Evolutionary conservation across 2,888 invertebrate genomes (phyloP).

Genomic region (Volucella bombylans): DNA sequence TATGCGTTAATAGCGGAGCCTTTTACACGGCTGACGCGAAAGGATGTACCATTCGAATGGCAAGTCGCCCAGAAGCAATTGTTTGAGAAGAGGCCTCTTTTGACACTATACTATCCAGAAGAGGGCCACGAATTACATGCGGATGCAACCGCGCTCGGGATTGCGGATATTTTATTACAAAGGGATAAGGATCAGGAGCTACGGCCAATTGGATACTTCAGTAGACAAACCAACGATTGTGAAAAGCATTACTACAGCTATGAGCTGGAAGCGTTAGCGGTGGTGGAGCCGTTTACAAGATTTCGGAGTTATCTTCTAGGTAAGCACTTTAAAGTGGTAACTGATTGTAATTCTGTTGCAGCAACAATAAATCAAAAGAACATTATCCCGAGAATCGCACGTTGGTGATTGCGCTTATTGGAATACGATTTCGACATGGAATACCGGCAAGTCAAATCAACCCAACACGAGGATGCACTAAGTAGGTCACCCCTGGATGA

Average conservation of each 20-base stretch:
- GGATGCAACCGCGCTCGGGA: constrained; percentile 2
- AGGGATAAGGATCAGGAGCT: constrained; percentile 6
- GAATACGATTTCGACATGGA: constrained; percentile 69
- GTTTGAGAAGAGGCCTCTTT: constrained; percentile 10
- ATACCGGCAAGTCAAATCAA: constrained; percentile 55
- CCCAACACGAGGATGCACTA: constrained; percentile 56
- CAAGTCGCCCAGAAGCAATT: neutral
- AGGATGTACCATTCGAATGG: neutral
- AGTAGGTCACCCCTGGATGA: constrained; percentile 9
- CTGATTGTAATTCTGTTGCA: constrained; percentile 57
- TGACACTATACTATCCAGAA: constrained; percentile 5
- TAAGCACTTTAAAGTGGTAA: constrained; percentile 43
- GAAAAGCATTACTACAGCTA: constrained; percentile 4
- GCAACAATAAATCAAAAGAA: constrained; percentile 51
- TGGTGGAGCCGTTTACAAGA: constrained; percentile 61
- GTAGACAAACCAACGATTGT: too few species aligned
- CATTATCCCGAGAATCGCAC: constrained; percentile 63
- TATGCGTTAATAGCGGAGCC: constrained; percentile 10
- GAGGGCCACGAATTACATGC: constrained; percentile 1
- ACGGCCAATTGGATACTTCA: neutral
- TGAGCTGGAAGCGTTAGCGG: constrained; percentile 65
- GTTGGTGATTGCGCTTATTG: constrained; percentile 72
- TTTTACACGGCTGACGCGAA: constrained; percentile 7
- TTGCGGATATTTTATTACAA: neutral
- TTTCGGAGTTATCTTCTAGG: constrained; percentile 71